Evolutionary conservation across 2,797 vertebrate genomes (phyloP).

Genomic region (Mormyrops boulengeri): DNA sequence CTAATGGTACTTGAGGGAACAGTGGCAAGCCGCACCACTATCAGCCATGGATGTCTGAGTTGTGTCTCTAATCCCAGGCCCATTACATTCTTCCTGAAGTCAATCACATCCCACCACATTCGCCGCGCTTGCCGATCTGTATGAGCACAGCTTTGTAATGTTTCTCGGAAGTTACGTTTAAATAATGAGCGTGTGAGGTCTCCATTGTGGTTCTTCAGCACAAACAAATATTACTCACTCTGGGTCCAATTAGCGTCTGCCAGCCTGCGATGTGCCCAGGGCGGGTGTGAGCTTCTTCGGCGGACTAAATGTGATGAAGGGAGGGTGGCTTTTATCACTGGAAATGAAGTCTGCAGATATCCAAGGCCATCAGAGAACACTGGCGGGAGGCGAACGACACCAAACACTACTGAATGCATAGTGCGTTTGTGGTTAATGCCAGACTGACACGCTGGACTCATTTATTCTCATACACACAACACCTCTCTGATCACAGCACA

Average conservation of each 20-base stretch:
- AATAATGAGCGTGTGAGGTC: conserved; percentile 6
- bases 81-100: background rate
- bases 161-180: conserved; percentile 2
- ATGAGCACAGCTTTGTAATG: conserved; percentile 2
- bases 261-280: background rate
- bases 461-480: conserved; percentile 41
- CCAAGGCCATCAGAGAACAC: background rate
- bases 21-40: background rate
- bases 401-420: background rate
- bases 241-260: background rate
- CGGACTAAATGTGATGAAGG: conserved; percentile 2
- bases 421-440: background rate
- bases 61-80: background rate
- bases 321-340: background rate
- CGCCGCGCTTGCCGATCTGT: background rate
- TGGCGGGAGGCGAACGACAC: background rate
- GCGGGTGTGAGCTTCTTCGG: background rate
- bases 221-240: background rate
- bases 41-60: background rate
- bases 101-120: background rate
- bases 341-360: background rate
- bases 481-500: conserved; percentile 40
- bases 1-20: background rate
- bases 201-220: background rate
- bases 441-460: conserved; percentile 28